Base-by-base conservation (phyloP, 2,888 invertebrate genomes). In the Thecophora atra region DNA sequence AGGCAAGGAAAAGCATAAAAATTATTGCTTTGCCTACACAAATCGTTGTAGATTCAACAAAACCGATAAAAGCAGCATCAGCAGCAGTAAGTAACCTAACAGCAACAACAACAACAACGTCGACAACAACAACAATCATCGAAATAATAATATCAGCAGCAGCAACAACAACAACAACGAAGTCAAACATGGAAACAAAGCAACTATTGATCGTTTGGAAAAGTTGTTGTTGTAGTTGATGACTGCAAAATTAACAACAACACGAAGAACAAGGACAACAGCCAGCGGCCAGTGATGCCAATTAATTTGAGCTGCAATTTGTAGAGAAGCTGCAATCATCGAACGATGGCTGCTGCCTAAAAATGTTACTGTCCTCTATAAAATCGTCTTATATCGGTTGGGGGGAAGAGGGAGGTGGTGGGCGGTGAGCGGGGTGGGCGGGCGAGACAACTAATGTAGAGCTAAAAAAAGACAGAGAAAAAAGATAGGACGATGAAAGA, bases 41-140 rank as follows among this genome's bases (percentile, higher is more conserved):
- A 66, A 69, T 69, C 42, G 62, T 69, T 69, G 69, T 62, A 69
- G 69, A 69, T 69, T 60, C 69, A 62, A 51, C 69, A 62, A 69
- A 69, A 69, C 62, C 62, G 69, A 69, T 69, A 69, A 69, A 69
- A 66, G 66, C 28, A 51, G 52, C 28, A 65, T 19, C 28, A 54
- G 54, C 67, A 21, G 21, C 66, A 66, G 26, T 15, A 28, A 24
- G 21, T 37, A 64, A 11, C 44, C 2, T 13, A 64, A 44, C 44
- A 42, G 19, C 17, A 64, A 42, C 71, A 52, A 58, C 65, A 37
- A 54, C 44, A 63, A 21, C 56, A 70, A 56, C 24, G 47, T 42
- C 66, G 51, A n/a, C 24, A 63, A 37, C 52, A 68, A 42, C 63
- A 56, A 30, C 64, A 71, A 70, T 51, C 21, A 51, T 2, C 30